Conservation (phyloP, 2,888 invertebrate genomes). For the Eilema griseolum region DNA sequence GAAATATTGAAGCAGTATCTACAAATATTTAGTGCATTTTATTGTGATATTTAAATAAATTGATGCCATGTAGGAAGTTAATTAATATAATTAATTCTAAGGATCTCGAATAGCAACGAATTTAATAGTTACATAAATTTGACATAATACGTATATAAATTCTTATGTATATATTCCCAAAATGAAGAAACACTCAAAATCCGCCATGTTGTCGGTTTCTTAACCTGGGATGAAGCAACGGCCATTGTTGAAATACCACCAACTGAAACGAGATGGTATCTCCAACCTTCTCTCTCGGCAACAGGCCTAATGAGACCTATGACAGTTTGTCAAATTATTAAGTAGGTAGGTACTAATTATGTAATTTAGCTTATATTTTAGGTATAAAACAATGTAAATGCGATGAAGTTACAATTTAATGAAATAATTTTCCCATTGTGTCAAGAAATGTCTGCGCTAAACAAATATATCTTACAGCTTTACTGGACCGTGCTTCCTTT, state of each 20-base stretch:
- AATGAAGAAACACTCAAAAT: too few species aligned
- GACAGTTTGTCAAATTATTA: too few species aligned
- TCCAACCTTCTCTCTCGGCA: too few species aligned
- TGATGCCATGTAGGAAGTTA: not conserved
- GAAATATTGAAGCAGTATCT: conserved; percentile 52
- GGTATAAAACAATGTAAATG: not conserved
- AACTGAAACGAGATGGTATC: too few species aligned
- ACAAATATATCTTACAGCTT: not conserved
- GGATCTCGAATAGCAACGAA: not conserved
- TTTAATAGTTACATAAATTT: too few species aligned
- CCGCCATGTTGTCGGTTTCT: too few species aligned
- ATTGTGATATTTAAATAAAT: not conserved
- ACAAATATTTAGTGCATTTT: conserved; percentile 26
- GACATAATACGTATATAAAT: too few species aligned
- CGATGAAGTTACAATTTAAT: not conserved
- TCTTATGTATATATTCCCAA: too few species aligned
- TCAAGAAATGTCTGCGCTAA: not conserved
- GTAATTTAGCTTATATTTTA: not conserved
- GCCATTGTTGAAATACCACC: too few species aligned
- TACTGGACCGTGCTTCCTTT: too few species aligned
- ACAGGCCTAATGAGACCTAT: too few species aligned
- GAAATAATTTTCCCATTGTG: not conserved
- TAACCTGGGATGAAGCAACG: too few species aligned
- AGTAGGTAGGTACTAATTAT: not conserved
- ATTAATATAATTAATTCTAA: not conserved